These are phyloP conservation scores for Sarcoramphus papa DNA, from an alignment of 2,797 vertebrate species.

Conservation along the genomic window DNA sequence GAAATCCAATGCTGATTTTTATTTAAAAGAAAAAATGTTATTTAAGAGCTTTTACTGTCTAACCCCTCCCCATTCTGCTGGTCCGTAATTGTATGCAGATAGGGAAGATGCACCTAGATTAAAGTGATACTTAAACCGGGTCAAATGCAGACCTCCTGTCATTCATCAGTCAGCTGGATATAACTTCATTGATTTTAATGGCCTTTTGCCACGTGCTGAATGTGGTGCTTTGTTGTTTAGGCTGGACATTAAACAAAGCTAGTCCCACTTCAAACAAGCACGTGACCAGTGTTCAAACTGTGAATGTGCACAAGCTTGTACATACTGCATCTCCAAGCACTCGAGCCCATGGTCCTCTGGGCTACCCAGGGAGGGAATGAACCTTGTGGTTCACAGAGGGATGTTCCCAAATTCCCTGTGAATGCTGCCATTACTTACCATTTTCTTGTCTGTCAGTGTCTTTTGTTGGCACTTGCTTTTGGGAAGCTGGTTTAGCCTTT, in stretches of 20 bases:
- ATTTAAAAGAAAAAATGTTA: neutral
- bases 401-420: neutral
- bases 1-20: neutral
- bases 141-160: neutral
- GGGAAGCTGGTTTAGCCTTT: neutral
- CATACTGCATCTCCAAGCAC: no score
- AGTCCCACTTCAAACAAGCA: neutral
- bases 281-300: rapidly evolving
- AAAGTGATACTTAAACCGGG: neutral
- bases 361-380: neutral
- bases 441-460: neutral
- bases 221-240: neutral
- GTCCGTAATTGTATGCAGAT: neutral
- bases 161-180: neutral
- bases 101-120: neutral
- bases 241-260: neutral
- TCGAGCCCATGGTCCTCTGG: neutral
- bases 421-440: neutral
- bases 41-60: neutral
- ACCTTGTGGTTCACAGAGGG: neutral
- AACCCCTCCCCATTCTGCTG: neutral
- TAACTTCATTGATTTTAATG: neutral
- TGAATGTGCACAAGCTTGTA: neutral
- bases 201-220: neutral
- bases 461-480: neutral